Evolutionary conservation across 2,888 invertebrate species (phyloP), one percentile per base, ranked within the genome.

Genomic region (Melipona beecheii): DNA sequence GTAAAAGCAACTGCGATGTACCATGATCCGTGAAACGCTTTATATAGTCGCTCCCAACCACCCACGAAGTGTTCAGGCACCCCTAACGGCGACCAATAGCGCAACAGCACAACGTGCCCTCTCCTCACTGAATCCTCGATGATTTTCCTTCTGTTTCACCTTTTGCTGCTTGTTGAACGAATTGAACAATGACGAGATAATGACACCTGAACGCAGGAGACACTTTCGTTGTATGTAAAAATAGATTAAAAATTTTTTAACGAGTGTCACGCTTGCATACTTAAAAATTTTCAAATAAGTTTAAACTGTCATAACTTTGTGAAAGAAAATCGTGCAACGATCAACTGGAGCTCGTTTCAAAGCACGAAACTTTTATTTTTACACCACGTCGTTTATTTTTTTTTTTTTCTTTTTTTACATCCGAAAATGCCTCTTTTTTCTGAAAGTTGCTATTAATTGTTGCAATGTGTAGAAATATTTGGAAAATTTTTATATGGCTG

Each of bases 31-130:
- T 86, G 85, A 88, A 89, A 87, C 90, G 91, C 89, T 91, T 92
- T 92, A 91, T 92, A 92, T 92, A 92, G 91, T 84, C 83, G 75
- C 90, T 71, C 86, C 90, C 90, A 83, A 86, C 92, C 92, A 91
- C 92, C 91, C 91, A 90, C 91, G 87, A 87, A 86, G 68, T 72
- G 79, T 79, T 81, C 75, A 24, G 81, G 50, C 85, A 85, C 85
- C 87, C 87, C 81, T 83, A 66, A 71, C 75, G 69, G 49, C 85
- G 85, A 83, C 87, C 87, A 87, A 87, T 87, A 73, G 79, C 74
- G 71, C 50, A 24, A 52, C 85, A 50, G 77, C 85, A 52, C 65
- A 49, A n/a, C 69, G 78, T 62, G 50, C 85, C 83, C 83, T 79
- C 83, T 73, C 69, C 77, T 74, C 49, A 49, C 70, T 66, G 64